Evolutionary conservation across 2,797 vertebrate genomes (phyloP).

Genomic region (Odontamblyopus rebecca): DNA sequence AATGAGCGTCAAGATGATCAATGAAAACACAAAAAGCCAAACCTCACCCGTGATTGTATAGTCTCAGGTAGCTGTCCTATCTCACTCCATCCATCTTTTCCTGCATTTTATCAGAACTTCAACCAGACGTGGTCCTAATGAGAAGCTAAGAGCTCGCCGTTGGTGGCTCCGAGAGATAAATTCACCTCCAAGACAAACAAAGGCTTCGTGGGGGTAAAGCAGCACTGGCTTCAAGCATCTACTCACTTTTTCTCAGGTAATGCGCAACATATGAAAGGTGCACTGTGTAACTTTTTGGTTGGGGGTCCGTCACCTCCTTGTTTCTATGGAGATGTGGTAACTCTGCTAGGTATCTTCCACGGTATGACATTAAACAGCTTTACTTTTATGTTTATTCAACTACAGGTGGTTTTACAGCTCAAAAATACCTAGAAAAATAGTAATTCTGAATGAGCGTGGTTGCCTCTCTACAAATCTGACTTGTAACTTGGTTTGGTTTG

Average conservation of each 20-base stretch:
- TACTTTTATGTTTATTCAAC: too few species aligned
- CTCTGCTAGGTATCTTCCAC: too few species aligned
- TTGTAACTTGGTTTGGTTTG: too few species aligned
- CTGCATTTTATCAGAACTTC: constrained; percentile 34
- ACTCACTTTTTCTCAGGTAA: background rate
- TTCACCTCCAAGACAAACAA: constrained; percentile 15
- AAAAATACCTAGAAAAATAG: too few species aligned
- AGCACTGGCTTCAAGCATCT: background rate
- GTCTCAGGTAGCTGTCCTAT: constrained; percentile 24
- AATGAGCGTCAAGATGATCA: constrained; percentile 45
- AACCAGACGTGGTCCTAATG: constrained; percentile 33
- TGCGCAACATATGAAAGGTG: background rate
- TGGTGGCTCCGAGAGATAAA: constrained; percentile 39
- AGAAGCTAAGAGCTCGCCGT: constrained; percentile 38
- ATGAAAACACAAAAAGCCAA: background rate
- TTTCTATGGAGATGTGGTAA: too few species aligned
- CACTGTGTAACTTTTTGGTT: too few species aligned
- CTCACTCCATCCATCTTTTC: constrained; percentile 27
- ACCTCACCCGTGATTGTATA: constrained; percentile 39
- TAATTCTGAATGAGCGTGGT: too few species aligned
- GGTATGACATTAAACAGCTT: too few species aligned
- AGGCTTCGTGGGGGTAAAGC: constrained; percentile 17
- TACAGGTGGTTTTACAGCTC: too few species aligned
- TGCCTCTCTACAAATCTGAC: too few species aligned
- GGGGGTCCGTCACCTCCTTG: too few species aligned